Base-by-base conservation (phyloP, 2,888 invertebrate species). In the Clunio marinus region DNA sequence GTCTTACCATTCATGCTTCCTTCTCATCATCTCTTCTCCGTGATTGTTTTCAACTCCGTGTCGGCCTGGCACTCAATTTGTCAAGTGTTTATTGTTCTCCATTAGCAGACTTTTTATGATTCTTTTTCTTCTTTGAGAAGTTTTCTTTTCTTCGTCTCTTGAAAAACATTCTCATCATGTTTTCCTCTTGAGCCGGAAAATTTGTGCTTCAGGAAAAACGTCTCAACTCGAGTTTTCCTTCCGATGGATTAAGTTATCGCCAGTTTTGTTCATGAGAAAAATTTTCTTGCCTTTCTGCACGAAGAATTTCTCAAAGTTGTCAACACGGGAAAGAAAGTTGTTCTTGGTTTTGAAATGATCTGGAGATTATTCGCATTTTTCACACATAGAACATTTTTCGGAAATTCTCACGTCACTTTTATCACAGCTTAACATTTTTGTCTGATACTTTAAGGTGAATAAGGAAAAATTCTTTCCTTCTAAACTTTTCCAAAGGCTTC, bases 81-180 rank as follows among this genome's bases (percentile, higher is more conserved):
- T 41, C 41, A 41, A 41, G 41, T 41, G 41, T 41, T 41, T 41
- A 41, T 41, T 41, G 41, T 41, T 15, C 41, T 41, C 41, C 41
- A 41, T 41, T 41, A 41, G 41, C 41, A 41, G 41, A 41, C 41
- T 41, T 41, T 41, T 41, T 41, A 41, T 41, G 41, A 41, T 2
- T 41, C 41, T 15, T 41, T 41, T 10, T 32, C 41, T 41, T 41
- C 41, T 41, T n/a, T 41, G 10, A n/a, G 41, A 3, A 10, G 41
- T 15, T 41, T 41, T n/a, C n/a, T n/a, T n/a, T n/a, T n/a, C n/a
- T n/a, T n/a, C 10, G 2, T 41, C 41, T 15, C 10, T 3, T 10
- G 32, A 15, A 41, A 41, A 15, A 41, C 10, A 32, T 41, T 41
- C 41, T 3, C 32, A 32, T n/a, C n/a, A n/a, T n/a, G n/a, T n/a